Conservation (phyloP, 2,113 vertebrate species). For the Ammodytes dubius region DNA sequence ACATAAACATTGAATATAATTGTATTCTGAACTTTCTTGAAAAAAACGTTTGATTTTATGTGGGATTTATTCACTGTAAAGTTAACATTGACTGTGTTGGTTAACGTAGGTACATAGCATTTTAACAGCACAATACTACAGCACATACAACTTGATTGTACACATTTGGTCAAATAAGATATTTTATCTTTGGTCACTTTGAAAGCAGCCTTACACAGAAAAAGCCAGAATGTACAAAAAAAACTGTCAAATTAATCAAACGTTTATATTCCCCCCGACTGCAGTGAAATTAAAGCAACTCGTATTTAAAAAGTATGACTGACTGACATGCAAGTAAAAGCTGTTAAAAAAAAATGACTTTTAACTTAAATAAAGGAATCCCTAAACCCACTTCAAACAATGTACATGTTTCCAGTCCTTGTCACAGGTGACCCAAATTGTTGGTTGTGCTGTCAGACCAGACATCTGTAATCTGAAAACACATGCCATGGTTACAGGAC, state of each 20-base stretch:
- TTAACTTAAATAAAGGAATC: background rate
- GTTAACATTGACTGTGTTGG: background rate
- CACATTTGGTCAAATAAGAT: background rate
- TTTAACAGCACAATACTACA: background rate
- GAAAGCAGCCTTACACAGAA: background rate
- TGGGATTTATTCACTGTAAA: background rate
- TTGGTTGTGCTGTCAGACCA: constrained; percentile 58
- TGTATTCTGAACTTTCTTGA: background rate
- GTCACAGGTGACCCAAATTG: constrained; percentile 53
- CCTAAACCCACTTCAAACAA: constrained; percentile 16
- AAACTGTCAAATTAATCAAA: background rate
- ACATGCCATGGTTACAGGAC: constrained; percentile 61
- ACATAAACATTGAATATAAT: background rate
- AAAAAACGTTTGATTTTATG: background rate
- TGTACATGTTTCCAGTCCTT: constrained; percentile 32
- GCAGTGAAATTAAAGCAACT: background rate
- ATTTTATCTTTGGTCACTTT: background rate
- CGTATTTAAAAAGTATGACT: background rate
- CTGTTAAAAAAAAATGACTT: background rate
- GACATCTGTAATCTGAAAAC: constrained; percentile 61
- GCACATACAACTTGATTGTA: background rate
- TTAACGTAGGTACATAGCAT: background rate
- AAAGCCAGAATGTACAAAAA: background rate
- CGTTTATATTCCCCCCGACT: background rate
- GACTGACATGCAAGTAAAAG: background rate